phyloP scores from a whole-genome alignment of 2,797 vertebrate species.

The Menidia menidia region DNA sequence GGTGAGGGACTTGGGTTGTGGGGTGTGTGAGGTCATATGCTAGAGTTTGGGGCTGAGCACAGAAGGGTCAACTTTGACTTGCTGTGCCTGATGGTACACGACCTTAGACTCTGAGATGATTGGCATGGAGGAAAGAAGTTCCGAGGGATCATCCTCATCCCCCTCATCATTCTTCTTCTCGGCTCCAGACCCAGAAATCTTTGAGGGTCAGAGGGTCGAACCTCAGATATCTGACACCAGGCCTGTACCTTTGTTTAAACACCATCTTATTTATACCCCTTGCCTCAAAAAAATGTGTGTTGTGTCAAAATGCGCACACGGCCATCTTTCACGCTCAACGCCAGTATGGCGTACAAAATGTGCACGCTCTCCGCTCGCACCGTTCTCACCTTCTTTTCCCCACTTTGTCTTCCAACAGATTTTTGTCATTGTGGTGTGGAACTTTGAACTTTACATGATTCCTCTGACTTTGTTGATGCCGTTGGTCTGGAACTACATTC shows the following conservation, averaged over 20 bases:
- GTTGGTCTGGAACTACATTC: slow-evolving; percentile 95
- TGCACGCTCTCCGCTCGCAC: slow-evolving; percentile 26
- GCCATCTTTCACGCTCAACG: slow-evolving; percentile 46
- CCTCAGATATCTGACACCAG: slow-evolving; percentile 37
- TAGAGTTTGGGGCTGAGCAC: slow-evolving; percentile 53
- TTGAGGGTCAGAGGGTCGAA: slow-evolving; percentile 64
- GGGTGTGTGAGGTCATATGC: slow-evolving; percentile 74
- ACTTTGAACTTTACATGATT: slow-evolving; percentile 99
- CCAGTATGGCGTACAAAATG: slow-evolving; percentile 32
- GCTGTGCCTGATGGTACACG: slow-evolving; percentile 63
- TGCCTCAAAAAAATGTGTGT: slow-evolving; percentile 51
- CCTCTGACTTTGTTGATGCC: slow-evolving; percentile 91
- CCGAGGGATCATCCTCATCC: slow-evolving; percentile 66
- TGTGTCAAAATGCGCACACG: slow-evolving; percentile 48
- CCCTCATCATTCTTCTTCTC: slow-evolving; percentile 39
- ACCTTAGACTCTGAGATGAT: slow-evolving; percentile 72
- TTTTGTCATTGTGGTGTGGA: slow-evolving; percentile 96
- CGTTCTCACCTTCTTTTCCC: slow-evolving; percentile 41
- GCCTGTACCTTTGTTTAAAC: slow-evolving; percentile 58
- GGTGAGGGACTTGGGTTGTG: slow-evolving; percentile 78
- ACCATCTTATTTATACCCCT: slow-evolving; percentile 46
- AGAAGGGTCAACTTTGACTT: slow-evolving; percentile 70
- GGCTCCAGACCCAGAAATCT: slow-evolving; percentile 51
- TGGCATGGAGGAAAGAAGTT: slow-evolving; percentile 71
- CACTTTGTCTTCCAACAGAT: slow-evolving; percentile 81